Base-by-base conservation (phyloP, 2,113 vertebrate genomes). In the Pionites leucogaster region DNA sequence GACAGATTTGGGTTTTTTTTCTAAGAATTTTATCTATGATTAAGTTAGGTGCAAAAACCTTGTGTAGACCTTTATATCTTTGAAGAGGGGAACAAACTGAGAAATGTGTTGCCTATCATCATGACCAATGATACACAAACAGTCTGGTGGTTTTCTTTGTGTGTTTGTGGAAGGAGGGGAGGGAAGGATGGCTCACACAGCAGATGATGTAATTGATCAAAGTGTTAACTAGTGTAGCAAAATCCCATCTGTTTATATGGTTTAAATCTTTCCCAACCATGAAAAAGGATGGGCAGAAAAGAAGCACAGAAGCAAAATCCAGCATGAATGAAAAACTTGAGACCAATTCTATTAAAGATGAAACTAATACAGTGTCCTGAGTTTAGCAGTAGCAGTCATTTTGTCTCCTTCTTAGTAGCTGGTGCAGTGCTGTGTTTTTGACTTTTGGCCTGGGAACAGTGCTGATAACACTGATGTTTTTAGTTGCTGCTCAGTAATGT, bases 181-280 rank as follows among this genome's bases (percentile, higher is more conserved):
- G 11, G 50, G 23, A 64, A 85, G 44, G 57, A 17, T 68, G 53
- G 57, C 29, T 95, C 72, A 74, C 92, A 74, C 52, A 87, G 84
- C 94, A 95, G 90, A 91, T 95, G 88, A 96, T 94, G 85, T 90
- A 90, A 95, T 83, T 96, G 96, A 97, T 96, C 81, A 69, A 70
- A 29, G 39, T 77, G 82, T 89, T 96, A 96, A 96, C 92, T 93
- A 95, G 53, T 46, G 76, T 95, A 94, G 86, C 69, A 95, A 89
- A 96, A 94, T 46, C 72, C 96, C 97, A 95, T 96, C 95, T 98
- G 92, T 97, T 94, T 95, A 17, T 91, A 60, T 5, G 46, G 39
- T 82, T 96, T 89, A 80, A 60, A 47, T 95, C 76, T 82, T 95
- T 94, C 64, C 57, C 72, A 95, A 72, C 76, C 74, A 49, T 82